A percentile compares a stretch with the other conserved stretches of the same genome.
These are phyloP conservation scores for Ditylenchus dipsaci DNA, from an alignment of 1,140 invertebrate genomes.

Conservation along the genomic window DNA sequence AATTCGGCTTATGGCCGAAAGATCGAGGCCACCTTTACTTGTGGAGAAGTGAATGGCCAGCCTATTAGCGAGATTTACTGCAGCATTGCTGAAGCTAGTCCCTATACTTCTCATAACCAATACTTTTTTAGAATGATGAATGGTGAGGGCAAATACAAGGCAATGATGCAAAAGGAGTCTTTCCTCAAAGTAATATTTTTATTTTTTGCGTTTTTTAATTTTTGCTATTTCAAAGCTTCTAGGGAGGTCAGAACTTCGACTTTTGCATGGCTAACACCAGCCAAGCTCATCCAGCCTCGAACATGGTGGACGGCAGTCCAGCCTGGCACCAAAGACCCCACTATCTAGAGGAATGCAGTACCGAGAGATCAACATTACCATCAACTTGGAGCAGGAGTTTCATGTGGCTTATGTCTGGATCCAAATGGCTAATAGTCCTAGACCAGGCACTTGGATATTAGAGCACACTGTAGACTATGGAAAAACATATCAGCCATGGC, in stretches of 20 bases:
- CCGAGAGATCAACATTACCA: slow-evolving; percentile 93
- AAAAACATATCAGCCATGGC: slow-evolving; percentile 86
- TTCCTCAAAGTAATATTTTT: slow-evolving; percentile 23
- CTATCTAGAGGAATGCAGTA: slow-evolving; percentile 91
- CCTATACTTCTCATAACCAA: slow-evolving; percentile 38
- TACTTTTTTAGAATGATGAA: slow-evolving; percentile 35
- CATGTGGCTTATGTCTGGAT: slow-evolving; percentile 98
- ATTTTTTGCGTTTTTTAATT: too few species aligned
- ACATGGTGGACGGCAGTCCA: slow-evolving; percentile 88
- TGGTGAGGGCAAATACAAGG: slow-evolving; percentile 18
- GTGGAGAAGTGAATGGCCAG: slow-evolving; percentile 59
- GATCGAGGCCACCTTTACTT: slow-evolving; percentile 61
- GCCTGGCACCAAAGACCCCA: slow-evolving; percentile 94
- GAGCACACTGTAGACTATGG: slow-evolving; percentile 91
- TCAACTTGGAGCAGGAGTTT: slow-evolving; percentile 97
- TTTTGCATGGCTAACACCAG: slow-evolving; percentile 72
- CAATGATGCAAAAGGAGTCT: slow-evolving; percentile 6
- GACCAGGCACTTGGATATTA: slow-evolving; percentile 88
- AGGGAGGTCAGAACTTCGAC: slow-evolving; percentile 78
- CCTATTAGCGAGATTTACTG: slow-evolving; percentile 60
- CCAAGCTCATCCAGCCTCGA: slow-evolving; percentile 77
- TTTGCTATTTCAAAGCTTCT: slow-evolving; percentile 6
- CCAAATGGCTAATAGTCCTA: slow-evolving; percentile 93
- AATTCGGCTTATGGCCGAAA: slow-evolving; percentile 40
- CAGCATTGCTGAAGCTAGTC: slow-evolving; percentile 43